Conservation (phyloP, 2,797 vertebrate genomes). For the Anolis apletophallus region DNA sequence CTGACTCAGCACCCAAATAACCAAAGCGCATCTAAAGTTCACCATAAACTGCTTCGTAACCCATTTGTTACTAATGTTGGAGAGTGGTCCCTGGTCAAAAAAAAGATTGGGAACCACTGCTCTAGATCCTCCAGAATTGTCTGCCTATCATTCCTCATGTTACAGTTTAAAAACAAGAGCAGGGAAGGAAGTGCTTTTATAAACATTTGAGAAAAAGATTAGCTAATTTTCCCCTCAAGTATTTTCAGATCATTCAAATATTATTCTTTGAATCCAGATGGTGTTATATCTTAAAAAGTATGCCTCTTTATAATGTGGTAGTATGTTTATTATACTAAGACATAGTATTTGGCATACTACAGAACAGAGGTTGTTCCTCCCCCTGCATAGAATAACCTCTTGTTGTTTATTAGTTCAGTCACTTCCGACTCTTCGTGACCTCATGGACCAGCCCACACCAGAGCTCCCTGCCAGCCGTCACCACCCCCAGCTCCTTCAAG, state of each 20-base stretch:
- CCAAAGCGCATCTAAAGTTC: no score
- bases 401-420: no score
- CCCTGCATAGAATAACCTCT: no score
- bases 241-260: constrained; percentile 2
- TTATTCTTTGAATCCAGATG: neutral
- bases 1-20: no score
- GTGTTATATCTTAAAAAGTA: neutral
- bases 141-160: neutral
- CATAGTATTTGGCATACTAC: neutral
- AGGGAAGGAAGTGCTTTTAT: neutral
- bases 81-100: no score
- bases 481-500: no score
- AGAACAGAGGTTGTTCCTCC: neutral
- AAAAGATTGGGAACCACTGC: no score
- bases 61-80: no score
- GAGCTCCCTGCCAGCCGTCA: no score
- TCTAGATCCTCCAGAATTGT: neutral
- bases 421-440: no score
- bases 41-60: no score
- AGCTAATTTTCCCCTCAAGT: neutral
- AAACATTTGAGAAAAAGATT: neutral
- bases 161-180: neutral
- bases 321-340: neutral
- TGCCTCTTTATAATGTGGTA: neutral
- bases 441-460: no score